Evolutionary conservation across 2,797 vertebrate species (phyloP), one percentile per base, ranked within the genome.

Genomic region (Hydrophis major): DNA sequence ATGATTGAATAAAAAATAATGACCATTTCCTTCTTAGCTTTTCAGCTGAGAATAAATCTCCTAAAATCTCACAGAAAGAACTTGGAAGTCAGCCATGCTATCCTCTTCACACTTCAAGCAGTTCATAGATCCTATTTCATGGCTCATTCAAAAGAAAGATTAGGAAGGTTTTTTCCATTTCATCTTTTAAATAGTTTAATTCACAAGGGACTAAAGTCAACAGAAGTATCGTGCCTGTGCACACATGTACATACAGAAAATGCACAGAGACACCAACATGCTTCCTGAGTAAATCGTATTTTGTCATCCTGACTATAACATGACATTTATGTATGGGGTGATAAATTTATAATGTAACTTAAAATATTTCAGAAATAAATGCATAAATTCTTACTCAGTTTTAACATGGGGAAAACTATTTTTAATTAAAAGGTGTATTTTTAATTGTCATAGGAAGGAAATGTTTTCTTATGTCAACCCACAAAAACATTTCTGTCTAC

Each of bases 101-200:
- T 95, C 94, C 87, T 69, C 95, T 95, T 95, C 94, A 95, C 94
- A 95, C 93, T 92, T 92, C 89, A 95, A 94, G 94, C 92, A 7
- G 55, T 93, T 96, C 93, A 89, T 0, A 25, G 95, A 97, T 96
- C 95, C 95, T 94, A 95, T 97, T 97, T 97, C 96, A 96, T 1
- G 90, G 94, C 95, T 97, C 96, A 95, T 96, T 97, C 96, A 95
- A 91, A 96, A 94, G 93, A 95, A 95, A 97, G 94, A 96, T 93
- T 94, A 96, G 95, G 92, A 94, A 42, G 88, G 59, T 95, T 96
- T 95, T 95, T 95, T 89, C 96, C 91, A 95, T 96, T 95, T 95
- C 86, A 12, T 89, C 89, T 95, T 94, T 95, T 96, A 96, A 96
- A 96, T 90, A 94, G 94, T 94, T 96, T 96, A 95, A 96, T 95